Evolutionary conservation across 2,113 vertebrate genomes (phyloP).

Genomic region (Benitochromis conjunctus): DNA sequence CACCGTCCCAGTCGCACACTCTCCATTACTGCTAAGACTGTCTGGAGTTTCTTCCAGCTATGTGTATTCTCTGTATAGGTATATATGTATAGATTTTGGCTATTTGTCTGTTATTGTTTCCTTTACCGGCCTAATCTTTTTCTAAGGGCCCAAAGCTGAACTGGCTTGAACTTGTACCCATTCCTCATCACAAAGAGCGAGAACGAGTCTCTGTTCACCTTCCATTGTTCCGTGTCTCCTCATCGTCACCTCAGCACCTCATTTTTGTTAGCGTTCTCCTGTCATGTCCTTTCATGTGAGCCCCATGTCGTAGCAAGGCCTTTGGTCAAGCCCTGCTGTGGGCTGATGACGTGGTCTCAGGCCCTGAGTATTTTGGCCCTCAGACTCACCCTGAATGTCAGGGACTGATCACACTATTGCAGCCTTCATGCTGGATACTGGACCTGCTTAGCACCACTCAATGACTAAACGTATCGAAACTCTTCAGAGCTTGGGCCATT

Average conservation of each 20-base stretch:
- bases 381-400: conserved; percentile 9
- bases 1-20: conserved; percentile 34
- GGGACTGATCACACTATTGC: conserved; percentile 21
- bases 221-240: background rate
- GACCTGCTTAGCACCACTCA: conserved; percentile 40
- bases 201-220: background rate
- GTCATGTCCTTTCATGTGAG: conserved; percentile 18
- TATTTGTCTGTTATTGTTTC: conserved; percentile 64
- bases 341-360: conserved; percentile 5
- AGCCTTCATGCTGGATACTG: conserved; percentile 14
- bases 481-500: conserved; percentile 32
- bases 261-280: conserved; percentile 11
- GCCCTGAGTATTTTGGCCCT: conserved; percentile 21
- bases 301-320: conserved; percentile 36
- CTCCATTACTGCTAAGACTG: conserved; percentile 64
- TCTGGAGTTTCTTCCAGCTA: conserved; percentile 60
- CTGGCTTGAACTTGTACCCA: conserved; percentile 41
- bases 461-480: conserved; percentile 37
- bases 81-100: conserved; percentile 75
- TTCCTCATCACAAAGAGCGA: conserved; percentile 22
- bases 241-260: conserved; percentile 23
- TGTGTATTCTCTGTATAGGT: conserved; percentile 68
- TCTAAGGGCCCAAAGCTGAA: conserved; percentile 33
- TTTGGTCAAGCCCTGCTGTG: conserved; percentile 5
- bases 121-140: conserved; percentile 45